Evolutionary conservation across 2,113 vertebrate species (phyloP).

Genomic region (Piliocolobus tephrosceles): DNA sequence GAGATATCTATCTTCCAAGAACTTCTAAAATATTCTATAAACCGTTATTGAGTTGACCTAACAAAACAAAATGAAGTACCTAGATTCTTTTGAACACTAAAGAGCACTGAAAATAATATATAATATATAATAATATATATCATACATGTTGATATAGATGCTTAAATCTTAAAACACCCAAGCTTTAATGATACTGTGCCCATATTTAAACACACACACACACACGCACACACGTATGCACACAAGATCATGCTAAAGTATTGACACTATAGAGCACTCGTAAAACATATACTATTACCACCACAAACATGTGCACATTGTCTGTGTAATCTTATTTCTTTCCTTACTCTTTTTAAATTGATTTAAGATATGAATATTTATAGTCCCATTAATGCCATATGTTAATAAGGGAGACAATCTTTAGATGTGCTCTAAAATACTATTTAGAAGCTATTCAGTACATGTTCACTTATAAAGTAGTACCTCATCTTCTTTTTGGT

Average conservation of each 20-base stretch:
- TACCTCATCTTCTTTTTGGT: constrained; percentile 41
- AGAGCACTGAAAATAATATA: not conserved
- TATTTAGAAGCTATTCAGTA: not conserved
- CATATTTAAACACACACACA: not conserved
- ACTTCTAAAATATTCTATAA: not conserved
- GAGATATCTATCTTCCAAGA: not conserved
- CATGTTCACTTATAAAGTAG: not conserved
- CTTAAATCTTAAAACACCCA: not conserved
- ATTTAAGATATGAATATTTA: not conserved
- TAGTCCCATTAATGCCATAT: not conserved
- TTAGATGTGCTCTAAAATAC: too few relatives aligned
- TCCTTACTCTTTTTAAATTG: not conserved
- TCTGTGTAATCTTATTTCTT: not conserved
- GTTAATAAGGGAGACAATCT: not conserved
- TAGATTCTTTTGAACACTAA: not conserved
- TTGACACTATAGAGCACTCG: not conserved
- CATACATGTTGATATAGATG: not conserved
- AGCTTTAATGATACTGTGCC: not conserved
- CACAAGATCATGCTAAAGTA: not conserved
- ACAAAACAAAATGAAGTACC: not conserved
- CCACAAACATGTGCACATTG: not conserved
- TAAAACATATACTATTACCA: too few relatives aligned
- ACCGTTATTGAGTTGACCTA: not conserved
- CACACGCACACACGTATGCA: fast-evolving
- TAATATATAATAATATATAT: not conserved